Base-by-base conservation (phyloP, 2,113 vertebrate species). In the Mola mola region DNA sequence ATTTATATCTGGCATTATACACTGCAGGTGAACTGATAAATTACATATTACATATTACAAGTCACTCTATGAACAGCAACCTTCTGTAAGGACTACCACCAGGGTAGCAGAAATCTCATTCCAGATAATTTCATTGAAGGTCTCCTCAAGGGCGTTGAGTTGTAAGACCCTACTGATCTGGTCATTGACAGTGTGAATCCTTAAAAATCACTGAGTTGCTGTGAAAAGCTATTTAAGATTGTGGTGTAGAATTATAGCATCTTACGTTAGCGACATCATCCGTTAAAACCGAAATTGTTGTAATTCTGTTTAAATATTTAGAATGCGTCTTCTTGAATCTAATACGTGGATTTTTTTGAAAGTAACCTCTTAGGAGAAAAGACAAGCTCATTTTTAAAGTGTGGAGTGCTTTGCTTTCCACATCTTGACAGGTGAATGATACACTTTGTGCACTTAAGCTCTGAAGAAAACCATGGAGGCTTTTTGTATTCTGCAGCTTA, bases 51-150 rank as follows among this genome's bases (percentile, higher is more conserved):
- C n/a, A n/a, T n/a, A n/a, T n/a, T n/a, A n/a, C n/a, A n/a, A 59
- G 36, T 73, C 25, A 46, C 10, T 38, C 44, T 40, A 72, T 79
- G 72, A 83, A 73, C 21, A 19, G 37, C 56, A 73, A 50, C 52
- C 49, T 55, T 29, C 40, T 2, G 1, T 69, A 67, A 79, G 31
- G 33, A 38, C 46, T 22, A 41, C 11, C 25, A 58, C 71, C 12
- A 3, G 57, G 22, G 51, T n/a, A 44, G n/a, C 57, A 61, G 33
- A 16, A 68, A 75, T 70, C 56, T 25, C 40, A 75, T 72, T 60
- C 5, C 43, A 66, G 43, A 52, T 48, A 0, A 34, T 59, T 62
- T 60, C 25, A 66, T 10, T 50, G 29, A 75, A 78, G 64, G 77
- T 79, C 42, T 33, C 43, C 15, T 66, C 47, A 60, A 79, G 61